Evolutionary conservation across 2,113 vertebrate species (phyloP).

Genomic region (Cynopterus brachyotis): DNA sequence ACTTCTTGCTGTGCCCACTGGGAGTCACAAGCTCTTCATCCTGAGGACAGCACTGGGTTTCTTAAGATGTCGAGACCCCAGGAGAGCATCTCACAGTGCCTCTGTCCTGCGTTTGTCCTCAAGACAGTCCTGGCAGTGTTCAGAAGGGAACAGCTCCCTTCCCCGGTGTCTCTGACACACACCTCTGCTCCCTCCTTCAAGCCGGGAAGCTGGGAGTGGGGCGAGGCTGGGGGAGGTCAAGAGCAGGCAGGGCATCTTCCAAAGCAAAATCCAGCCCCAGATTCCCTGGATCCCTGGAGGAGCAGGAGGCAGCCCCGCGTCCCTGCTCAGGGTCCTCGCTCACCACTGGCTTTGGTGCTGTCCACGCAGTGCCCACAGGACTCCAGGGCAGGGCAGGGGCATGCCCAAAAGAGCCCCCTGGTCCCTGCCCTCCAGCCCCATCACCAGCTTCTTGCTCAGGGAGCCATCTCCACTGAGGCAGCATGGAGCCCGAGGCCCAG

Average conservation of each 20-base stretch:
- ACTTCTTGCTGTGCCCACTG: background rate
- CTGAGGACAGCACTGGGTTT: background rate
- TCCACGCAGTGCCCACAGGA: background rate
- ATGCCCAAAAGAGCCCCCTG: background rate
- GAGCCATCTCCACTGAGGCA: constrained; percentile 4
- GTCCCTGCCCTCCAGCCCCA: background rate
- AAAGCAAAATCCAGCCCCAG: background rate
- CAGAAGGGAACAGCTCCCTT: background rate
- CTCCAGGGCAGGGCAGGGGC: background rate
- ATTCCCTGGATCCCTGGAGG: background rate
- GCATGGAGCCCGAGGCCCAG: background rate
- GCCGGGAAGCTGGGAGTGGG: background rate
- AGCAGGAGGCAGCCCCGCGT: background rate
- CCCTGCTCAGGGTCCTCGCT: background rate
- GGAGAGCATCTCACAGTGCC: background rate
- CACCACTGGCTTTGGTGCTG: constrained; percentile 3
- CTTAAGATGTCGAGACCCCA: background rate
- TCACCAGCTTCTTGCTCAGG: constrained; percentile 67
- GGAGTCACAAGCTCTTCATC: background rate
- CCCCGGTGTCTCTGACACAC: background rate
- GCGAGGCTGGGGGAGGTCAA: background rate
- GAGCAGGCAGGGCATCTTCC: background rate
- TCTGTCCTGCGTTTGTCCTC: background rate
- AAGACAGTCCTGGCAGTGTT: background rate
- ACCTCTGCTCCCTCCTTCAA: background rate